Evolutionary conservation across 2,888 invertebrate genomes (phyloP), one percentile per base, ranked within the genome.

Genomic region (Heliconius ismenius): DNA sequence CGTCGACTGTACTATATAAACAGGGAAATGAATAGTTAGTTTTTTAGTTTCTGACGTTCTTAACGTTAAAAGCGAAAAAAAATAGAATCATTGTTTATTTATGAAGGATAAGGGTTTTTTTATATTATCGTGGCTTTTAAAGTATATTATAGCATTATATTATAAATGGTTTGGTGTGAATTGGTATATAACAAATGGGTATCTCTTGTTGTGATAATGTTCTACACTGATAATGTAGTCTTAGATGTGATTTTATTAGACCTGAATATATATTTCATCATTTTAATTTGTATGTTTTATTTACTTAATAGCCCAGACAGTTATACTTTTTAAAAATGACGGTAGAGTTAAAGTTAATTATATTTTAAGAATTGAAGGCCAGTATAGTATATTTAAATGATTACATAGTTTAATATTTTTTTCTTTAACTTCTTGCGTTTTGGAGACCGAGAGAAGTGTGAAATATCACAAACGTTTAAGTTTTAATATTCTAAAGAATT

Each of bases 221-320:
- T 86, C 79, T 82, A 84, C 84, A 85, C 84, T 85, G 83, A 84
- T 81, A 83, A 80, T 84, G 84, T 86, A 84, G 84, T 81, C 82
- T 84, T 83, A 82, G 84, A 82, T 81, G 83, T 84, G 81, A 85
- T 83, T 85, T 85, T 86, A 86, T 83, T 88, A 87, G 83, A 86
- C 82, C 84, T 89, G 86, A 86, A 90, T 88, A 89, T 89, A 90
- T 89, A 86, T 85, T 88, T 89, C 89, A 86, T 86, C 88, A 80
- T 81, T 81, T 80, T 81, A 78, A 74, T 73, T 67, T 58, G n/a
- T 58, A 32, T 77, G 72, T 81, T 78, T 80, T 76, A 77, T 77
- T 80, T 75, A 13, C 4, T 13, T 69, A 26, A 18, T 15, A 26
- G 13, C 62, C 62, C 13, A 26, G 62, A 24, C 24, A 62, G 15